Evolutionary conservation across 2,797 vertebrate species (phyloP).

Genomic region (Discoglossus pictus): DNA sequence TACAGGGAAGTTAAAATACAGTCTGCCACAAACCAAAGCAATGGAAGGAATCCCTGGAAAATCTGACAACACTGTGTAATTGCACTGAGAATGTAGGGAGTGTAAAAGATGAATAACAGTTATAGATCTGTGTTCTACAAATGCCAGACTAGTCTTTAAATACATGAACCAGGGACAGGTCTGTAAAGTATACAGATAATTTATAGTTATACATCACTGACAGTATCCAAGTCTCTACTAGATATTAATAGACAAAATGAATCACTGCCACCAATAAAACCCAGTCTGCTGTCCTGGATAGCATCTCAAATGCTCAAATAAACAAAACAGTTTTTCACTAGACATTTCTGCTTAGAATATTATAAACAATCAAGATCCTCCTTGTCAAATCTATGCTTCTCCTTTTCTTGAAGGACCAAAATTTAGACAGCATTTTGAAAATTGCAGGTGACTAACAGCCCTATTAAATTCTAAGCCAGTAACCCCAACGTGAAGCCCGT

Average conservation of each 20-base stretch:
- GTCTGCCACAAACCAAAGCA: constrained; percentile 18
- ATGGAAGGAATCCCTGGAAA: constrained; percentile 56
- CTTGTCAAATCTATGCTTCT: too few relatives aligned
- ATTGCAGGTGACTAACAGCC: too few relatives aligned
- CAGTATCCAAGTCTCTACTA: neutral
- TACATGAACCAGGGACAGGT: neutral
- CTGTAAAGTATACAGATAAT: neutral
- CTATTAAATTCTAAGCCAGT: too few relatives aligned
- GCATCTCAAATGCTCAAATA: too few relatives aligned
- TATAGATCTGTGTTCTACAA: neutral
- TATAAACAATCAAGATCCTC: too few relatives aligned
- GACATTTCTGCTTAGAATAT: too few relatives aligned
- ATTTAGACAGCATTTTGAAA: too few relatives aligned
- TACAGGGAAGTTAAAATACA: constrained; percentile 13
- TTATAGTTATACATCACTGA: neutral
- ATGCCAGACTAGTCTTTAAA: neutral
- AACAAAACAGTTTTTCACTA: too few relatives aligned
- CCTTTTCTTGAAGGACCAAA: too few relatives aligned
- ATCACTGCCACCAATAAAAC: too few relatives aligned
- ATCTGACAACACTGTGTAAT: constrained; percentile 47
- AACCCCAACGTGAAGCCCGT: too few relatives aligned
- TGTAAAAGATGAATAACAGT: constrained; percentile 13
- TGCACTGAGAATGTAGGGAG: constrained; percentile 12
- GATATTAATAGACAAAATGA: neutral
- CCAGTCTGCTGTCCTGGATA: too few relatives aligned